These are phyloP conservation scores for Mus musculus DNA, from an alignment of 2,113 vertebrate genomes.

Conservation along the genomic window DNA sequence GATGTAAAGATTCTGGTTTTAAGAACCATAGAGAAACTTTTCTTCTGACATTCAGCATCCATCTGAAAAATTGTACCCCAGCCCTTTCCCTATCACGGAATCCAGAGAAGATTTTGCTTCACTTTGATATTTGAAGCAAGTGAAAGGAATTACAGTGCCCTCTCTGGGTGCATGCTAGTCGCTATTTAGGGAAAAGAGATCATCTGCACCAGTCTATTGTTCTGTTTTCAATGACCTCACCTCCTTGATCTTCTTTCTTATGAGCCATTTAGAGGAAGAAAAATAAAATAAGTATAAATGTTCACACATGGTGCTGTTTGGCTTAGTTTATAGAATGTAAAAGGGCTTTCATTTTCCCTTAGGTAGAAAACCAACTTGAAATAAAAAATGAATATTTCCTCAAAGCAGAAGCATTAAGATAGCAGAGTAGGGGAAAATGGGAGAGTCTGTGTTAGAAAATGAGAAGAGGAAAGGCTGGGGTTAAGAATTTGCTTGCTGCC, in stretches of 20 bases:
- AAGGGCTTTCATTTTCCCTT: background rate
- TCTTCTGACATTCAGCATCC: background rate
- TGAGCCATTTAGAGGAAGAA: background rate
- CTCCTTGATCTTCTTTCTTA: background rate
- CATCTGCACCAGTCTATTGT: too few relatives aligned
- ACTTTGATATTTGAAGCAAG: background rate
- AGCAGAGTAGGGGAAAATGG: background rate
- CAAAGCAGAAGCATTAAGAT: background rate
- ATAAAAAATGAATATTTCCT: background rate
- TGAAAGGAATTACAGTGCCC: background rate
- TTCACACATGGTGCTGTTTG: background rate
- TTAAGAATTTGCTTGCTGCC: background rate
- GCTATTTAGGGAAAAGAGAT: background rate
- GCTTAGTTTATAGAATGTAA: background rate
- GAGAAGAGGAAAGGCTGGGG: background rate
- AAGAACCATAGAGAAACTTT: background rate
- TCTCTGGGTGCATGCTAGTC: background rate
- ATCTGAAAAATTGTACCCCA: background rate
- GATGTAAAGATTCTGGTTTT: background rate
- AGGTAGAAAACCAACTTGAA: background rate
- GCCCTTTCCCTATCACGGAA: background rate
- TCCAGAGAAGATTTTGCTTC: background rate
- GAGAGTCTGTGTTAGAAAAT: background rate
- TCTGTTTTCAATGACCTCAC: background rate
- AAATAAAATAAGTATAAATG: background rate